Conservation (phyloP, 2,797 vertebrate species). For the Enteromius argenteus region DNA sequence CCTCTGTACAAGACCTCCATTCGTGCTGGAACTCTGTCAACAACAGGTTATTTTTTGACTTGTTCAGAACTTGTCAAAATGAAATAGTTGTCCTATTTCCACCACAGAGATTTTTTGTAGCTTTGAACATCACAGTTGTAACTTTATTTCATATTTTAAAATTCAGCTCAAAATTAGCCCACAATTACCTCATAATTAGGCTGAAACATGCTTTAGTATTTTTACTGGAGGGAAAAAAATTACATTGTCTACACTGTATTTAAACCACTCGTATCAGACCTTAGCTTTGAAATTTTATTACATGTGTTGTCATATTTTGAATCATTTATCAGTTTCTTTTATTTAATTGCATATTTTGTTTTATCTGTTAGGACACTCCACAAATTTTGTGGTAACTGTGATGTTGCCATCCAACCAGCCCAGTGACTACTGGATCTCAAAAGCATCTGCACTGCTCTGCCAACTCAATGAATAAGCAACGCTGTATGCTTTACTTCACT, state of each 20-base stretch:
- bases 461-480: slow-evolving; percentile 78
- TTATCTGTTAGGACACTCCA: slow-evolving; percentile 78
- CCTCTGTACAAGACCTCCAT: slow-evolving; percentile 85
- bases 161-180: neutral
- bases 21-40: slow-evolving; percentile 83
- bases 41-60: slow-evolving; percentile 75
- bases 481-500: slow-evolving; percentile 4
- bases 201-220: neutral
- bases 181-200: neutral
- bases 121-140: neutral
- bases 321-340: neutral
- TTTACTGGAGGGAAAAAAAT: neutral
- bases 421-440: slow-evolving; percentile 84
- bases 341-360: slow-evolving; percentile 39
- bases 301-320: neutral
- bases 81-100: neutral
- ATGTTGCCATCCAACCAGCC: slow-evolving; percentile 77
- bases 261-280: neutral
- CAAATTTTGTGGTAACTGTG: slow-evolving; percentile 84
- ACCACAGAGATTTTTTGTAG: neutral
- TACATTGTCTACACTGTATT: neutral
- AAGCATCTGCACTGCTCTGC: slow-evolving; percentile 82
- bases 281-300: neutral
- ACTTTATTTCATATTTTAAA: neutral
- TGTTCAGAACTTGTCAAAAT: neutral